Base-by-base conservation (phyloP, 2,888 invertebrate species). In the Tetragonisca angustula region DNA sequence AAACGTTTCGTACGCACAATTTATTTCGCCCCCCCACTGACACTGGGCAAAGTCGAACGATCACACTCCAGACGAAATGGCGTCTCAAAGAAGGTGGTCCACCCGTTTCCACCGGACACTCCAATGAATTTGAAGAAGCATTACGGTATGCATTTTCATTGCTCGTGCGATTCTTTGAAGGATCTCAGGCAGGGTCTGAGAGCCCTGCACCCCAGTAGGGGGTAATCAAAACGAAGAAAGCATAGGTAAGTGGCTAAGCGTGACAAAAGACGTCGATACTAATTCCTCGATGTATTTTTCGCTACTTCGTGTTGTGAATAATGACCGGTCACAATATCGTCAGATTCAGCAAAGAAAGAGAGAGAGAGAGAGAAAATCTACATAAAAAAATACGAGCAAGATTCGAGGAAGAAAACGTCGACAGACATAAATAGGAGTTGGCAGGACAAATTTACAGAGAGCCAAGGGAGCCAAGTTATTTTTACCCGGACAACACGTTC, bases 61-160 rank as follows among this genome's bases (percentile, higher is more conserved):
- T 24, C 17, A 43, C 19, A 32, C 36, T 3, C 17, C 68, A 49
- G 3, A 21, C n/a, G n/a, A 62, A 56, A 54, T 50, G 67, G 6
- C 56, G n/a, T 19, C 4, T 49, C 72, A n/a, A 62, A 61, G 43
- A 59, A 73, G 84, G 79, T 76, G 84, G 69, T 43, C 76, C 82
- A 50, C 52, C 61, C 61, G 76, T 74, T 79, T 70, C 27, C 15
- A 50, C 76, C 67, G 71, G 61, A 43, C 74, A 36, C 76, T 32
- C 52, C 75, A 70, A 59, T 84, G 87, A 89, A 89, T 89, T 84
- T 56, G 80, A 86, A 89, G 76, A 75, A 87, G 81, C 79, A 68
- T 86, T 89, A 82, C 89, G 84, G 89, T 89, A 89, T 84, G 87
- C 83, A 89, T 89, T 83, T 84, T 82, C 81, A 88, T 83, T 78